These are phyloP conservation scores for Sussaba pulchella DNA, from an alignment of 2,888 invertebrate genomes.

Conservation along the genomic window DNA sequence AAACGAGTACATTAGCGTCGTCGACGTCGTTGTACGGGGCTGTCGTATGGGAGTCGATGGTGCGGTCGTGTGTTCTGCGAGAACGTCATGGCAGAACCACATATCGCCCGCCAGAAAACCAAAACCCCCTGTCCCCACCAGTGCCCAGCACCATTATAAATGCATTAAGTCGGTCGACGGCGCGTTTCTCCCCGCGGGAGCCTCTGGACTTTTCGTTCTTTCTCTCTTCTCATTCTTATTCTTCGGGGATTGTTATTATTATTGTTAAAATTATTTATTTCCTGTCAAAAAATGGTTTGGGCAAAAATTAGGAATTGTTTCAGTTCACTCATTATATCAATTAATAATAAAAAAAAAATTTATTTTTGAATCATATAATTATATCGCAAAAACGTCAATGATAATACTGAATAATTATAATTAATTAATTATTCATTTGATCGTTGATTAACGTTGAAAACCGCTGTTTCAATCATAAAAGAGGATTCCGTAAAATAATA, in stretches of 20 bases:
- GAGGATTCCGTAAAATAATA: no score
- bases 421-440: no score
- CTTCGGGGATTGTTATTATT: conserved; percentile 15
- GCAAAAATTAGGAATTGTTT: no score
- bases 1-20: conserved; percentile 57
- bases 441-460: no score
- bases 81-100: conserved; percentile 57
- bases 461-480: no score
- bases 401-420: no score
- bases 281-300: not conserved
- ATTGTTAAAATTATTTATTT: not conserved
- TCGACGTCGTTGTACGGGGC: conserved; percentile 46
- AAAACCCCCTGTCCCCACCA: conserved; percentile 73
- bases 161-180: conserved; percentile 78
- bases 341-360: no score
- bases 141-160: conserved; percentile 81
- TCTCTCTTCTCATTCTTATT: conserved; percentile 30
- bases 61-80: conserved; percentile 17
- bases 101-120: conserved; percentile 74
- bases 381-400: no score
- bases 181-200: conserved; percentile 51
- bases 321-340: no score
- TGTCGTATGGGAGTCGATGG: conserved; percentile 49
- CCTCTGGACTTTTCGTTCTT: conserved; percentile 47
- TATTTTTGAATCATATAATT: no score